Evolutionary conservation across 2,113 vertebrate genomes (phyloP), one percentile per base, ranked within the genome.

Genomic region (Neolamprologus ventralis): DNA sequence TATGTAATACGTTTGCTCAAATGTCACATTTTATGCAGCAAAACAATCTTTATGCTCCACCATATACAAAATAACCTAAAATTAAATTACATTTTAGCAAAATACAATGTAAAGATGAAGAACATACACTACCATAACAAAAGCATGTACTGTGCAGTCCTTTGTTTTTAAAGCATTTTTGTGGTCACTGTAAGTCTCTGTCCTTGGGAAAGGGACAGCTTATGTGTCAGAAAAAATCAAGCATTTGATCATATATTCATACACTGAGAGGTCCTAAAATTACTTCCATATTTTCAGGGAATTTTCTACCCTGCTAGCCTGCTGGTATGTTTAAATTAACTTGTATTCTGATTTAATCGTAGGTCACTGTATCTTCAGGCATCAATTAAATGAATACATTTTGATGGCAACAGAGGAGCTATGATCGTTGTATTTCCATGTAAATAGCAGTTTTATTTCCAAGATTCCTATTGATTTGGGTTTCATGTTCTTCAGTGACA

Each of bases 371-470:
- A 63, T 87, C 86, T 55, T 47, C 2, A 23, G 78, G 47, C 63
- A 58, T 84, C 78, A 85, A 85, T 92, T 47, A 89, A 80, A 84
- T 55, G 3, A 84, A 88, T 82, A 82, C 2, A 60, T 86, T 87
- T 83, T 55, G 55, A 87, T 9, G n/a, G 81, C 55, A 82, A 42
- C 84, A 91, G 57, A 86, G 26, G 17, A 33, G 73, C 58, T 7
- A 13, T 26, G 26, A 13, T 65, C 35, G 23, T 7, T 82, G 75
- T 86, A 94, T 94, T 93, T 94, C 89, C 90, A 95, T 94, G 91
- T 92, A 95, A 91, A 94, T 91, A 54, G 85, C 73, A 23, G 75
- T 88, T 88, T 87, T 93, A 80, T 82, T 40, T 85, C 16, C 19
- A 40, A 33, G 54, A 63, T 57, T 84, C 45, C 80, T 37, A 68